Evolutionary conservation across 2,113 vertebrate genomes (phyloP), one percentile per base, ranked within the genome.

Genomic region (Hippoglossus stenolepis): DNA sequence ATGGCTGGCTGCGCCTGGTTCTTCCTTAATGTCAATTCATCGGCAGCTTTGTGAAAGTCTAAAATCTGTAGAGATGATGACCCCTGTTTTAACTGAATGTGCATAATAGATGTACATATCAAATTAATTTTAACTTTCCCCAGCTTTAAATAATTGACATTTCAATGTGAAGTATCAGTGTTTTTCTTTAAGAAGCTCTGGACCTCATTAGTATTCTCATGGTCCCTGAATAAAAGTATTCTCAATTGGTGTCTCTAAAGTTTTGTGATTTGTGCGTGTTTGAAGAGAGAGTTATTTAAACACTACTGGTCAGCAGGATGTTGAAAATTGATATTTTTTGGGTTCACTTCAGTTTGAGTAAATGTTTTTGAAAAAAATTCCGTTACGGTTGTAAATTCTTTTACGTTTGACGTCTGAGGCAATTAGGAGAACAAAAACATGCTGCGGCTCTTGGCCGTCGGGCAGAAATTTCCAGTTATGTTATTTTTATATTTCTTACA

Each of bases 231-330:
- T 79, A 51, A 89, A 54, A 77, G 56, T 88, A 66, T 85, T 82
- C 43, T 85, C 45, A 87, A 90, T 80, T 82, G 76, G 75, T 84
- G 77, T 89, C 74, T 69, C 77, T 77, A 75, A 86, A 88, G 82
- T 88, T 76, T 85, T 77, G 75, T 91, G 75, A 85, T 66, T 79
- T 70, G 85, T 92, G 90, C 83, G 73, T 92, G 86, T 92, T 86
- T 86, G 81, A 88, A 85, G 84, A 90, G 89, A 87, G 83, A 87
- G 81, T 83, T 90, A 80, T 80, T 82, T 75, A 78, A 85, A 88
- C 73, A 80, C 83, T 85, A 83, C 63, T 89, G 82, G 59, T 70
- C 57, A 57, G 66, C 75, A 83, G 67, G 75, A 81, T 58, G 73
- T 71, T 66, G 49, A 73, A 26, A 82, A 60, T 60, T 70, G 40